Percentiles rank a stretch among this genome's conserved stretches.
Conservation (phyloP, 1,140 invertebrate species). For the Camponotus floridanus region DNA sequence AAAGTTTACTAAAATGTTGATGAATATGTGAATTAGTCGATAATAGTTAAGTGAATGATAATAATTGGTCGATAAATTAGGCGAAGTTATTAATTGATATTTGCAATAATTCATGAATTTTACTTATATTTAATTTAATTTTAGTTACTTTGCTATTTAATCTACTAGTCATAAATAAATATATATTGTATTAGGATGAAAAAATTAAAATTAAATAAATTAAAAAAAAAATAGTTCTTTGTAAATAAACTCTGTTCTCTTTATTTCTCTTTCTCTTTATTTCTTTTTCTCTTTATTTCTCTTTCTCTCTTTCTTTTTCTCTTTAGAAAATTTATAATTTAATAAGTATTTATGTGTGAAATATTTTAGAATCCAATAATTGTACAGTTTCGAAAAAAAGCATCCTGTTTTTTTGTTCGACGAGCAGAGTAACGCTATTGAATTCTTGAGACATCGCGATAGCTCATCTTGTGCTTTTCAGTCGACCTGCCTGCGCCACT, state of each 20-base stretch:
- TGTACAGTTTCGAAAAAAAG: background rate
- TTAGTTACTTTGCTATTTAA: too few relatives aligned
- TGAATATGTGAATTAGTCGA: background rate
- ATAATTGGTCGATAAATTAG: too few relatives aligned
- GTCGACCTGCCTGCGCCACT: conserved; percentile 57
- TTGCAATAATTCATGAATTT: background rate
- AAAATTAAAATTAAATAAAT: background rate
- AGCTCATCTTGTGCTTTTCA: conserved; percentile 75
- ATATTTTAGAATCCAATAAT: conserved; percentile 31
- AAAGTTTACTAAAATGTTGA: background rate
- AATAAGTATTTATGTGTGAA: background rate
- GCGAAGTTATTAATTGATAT: background rate
- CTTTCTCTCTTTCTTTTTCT: background rate
- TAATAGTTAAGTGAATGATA: too few relatives aligned
- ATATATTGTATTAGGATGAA: background rate
- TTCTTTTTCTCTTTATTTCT: background rate
- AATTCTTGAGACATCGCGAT: conserved; percentile 68
- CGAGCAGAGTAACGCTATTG: conserved; percentile 58
- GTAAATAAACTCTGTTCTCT: background rate
- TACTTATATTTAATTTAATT: background rate
- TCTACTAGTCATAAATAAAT: background rate
- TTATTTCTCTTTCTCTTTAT: too few relatives aligned
- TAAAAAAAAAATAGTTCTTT: background rate
- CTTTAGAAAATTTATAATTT: background rate
- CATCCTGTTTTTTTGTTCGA: conserved; percentile 6